Conservation (phyloP, 2,888 invertebrate genomes). For the Drosophila kambysellisi region DNA sequence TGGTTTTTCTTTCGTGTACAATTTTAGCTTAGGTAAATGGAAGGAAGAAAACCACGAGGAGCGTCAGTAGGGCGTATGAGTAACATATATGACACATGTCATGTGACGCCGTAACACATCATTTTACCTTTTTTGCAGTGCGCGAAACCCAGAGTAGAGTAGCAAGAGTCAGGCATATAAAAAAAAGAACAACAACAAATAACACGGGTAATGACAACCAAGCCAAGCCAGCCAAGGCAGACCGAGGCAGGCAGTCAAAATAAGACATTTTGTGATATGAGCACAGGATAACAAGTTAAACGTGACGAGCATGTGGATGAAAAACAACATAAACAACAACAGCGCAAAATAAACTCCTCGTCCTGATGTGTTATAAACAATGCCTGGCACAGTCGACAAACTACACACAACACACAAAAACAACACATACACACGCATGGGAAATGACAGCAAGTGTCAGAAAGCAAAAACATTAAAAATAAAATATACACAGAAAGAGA, state of each 20-base stretch:
- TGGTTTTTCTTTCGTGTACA: background rate
- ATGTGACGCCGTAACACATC: constrained; percentile 69
- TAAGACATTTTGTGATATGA: constrained; percentile 72
- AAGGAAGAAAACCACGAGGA: constrained; percentile 17
- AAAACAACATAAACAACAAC: background rate
- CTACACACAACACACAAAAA: constrained; percentile 24
- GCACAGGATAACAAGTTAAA: constrained; percentile 69
- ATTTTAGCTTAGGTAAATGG: background rate
- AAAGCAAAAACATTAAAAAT: constrained; percentile 57
- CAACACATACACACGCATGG: constrained; percentile 21
- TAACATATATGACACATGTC: constrained; percentile 69
- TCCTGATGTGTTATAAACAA: constrained; percentile 63
- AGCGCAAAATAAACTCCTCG: constrained; percentile 40
- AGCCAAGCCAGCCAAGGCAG: constrained; percentile 22
- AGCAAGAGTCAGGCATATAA: background rate
- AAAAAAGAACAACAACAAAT: constrained; percentile 30
- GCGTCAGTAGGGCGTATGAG: constrained; percentile 49
- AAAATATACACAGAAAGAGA: constrained; percentile 33
- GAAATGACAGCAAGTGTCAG: constrained; percentile 63
- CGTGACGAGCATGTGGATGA: constrained; percentile 64
- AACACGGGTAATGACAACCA: constrained; percentile 61
- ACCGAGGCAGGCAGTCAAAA: constrained; percentile 51
- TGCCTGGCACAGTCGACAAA: constrained; percentile 54
- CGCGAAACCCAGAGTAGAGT: background rate
- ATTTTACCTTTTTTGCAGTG: constrained; percentile 48